Evolutionary conservation across 2,888 invertebrate species (phyloP), one percentile per base, ranked within the genome.

Genomic region (Rhopalosiphum nymphaeae): DNA sequence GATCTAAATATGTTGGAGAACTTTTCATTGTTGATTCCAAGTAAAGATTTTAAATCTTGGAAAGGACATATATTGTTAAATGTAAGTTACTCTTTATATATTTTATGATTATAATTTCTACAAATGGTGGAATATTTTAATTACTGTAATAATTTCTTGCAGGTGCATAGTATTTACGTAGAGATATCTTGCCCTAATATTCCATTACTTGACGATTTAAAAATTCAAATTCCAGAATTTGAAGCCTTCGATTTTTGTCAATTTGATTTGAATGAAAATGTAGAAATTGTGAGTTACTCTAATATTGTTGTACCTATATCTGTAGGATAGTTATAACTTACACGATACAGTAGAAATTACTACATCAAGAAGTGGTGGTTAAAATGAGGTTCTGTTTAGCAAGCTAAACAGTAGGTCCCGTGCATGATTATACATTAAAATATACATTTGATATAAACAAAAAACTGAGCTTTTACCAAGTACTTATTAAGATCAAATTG

Each of bases 31-130:
- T 42, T 93, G 16, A 89, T 86, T 84, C 93, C 93, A 49, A 86
- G 57, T 4, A 61, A 89, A n/a, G 13, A 49, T 93, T 85, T 13
- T 36, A 93, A 56, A 61, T 46, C 61, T 36, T 93, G 93, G 93
- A 93, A 85, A 84, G 93, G 93, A 36, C 16, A 46, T 86, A 85
- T 93, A 84, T 57, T 36, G 56, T 49, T 90, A 61, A 86, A 90
- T 57, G 93, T 86, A 57, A 93, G 84, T 89, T 56, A 13, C 29
- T 57, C 16, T 67, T 2, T n/a, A 67, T 36, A 61, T 29, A 61
- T 29, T 16, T 10, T 4, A 67, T 67, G 36, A n/a, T 67, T n/a
- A n/a, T n/a, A 67, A 67, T 67, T 29, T 67, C n/a, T n/a, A 4
- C 29, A 13, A n/a, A n/a, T 67, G n/a, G n/a, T n/a, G 3, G n/a